These are phyloP conservation scores for Neoascia interrupta DNA, from an alignment of 2,888 invertebrate genomes.

Conservation along the genomic window DNA sequence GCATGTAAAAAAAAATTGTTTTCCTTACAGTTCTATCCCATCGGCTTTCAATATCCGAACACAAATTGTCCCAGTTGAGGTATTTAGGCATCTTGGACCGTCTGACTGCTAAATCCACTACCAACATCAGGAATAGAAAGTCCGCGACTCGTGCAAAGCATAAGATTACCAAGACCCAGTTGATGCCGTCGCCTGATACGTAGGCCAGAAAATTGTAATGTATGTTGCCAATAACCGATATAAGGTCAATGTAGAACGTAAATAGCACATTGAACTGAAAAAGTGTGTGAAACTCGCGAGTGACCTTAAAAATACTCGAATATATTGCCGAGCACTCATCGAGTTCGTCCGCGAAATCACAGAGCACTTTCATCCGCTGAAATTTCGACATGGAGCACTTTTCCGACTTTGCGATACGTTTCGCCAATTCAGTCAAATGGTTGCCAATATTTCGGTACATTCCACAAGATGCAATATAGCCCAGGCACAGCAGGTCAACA, in stretches of 20 bases:
- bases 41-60: background rate
- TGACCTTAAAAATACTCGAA: slow-evolving; percentile 71
- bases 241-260: background rate
- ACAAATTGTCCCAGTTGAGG: background rate
- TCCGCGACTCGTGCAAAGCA: background rate
- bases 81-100: background rate
- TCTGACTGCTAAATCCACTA: background rate
- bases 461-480: background rate
- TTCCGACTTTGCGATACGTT: background rate
- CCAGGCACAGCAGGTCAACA: slow-evolving; percentile 2
- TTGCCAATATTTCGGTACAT: slow-evolving; percentile 7
- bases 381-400: slow-evolving; percentile 37
- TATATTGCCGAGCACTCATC: slow-evolving; percentile 72
- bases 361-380: slow-evolving; percentile 73
- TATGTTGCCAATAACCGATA: background rate
- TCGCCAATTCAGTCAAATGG: background rate
- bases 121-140: background rate
- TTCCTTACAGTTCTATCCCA: slow-evolving; percentile 1
- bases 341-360: slow-evolving; percentile 73
- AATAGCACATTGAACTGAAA: slow-evolving; percentile 71
- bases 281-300: slow-evolving; percentile 71
- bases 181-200: background rate
- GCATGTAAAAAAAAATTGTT: background rate
- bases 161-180: background rate
- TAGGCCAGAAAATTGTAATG: background rate